Percentiles rank a stretch among this genome's conserved stretches.
Evolutionary conservation across 2,113 vertebrate species (phyloP).

Genomic region (Xiphophorus hellerii): DNA sequence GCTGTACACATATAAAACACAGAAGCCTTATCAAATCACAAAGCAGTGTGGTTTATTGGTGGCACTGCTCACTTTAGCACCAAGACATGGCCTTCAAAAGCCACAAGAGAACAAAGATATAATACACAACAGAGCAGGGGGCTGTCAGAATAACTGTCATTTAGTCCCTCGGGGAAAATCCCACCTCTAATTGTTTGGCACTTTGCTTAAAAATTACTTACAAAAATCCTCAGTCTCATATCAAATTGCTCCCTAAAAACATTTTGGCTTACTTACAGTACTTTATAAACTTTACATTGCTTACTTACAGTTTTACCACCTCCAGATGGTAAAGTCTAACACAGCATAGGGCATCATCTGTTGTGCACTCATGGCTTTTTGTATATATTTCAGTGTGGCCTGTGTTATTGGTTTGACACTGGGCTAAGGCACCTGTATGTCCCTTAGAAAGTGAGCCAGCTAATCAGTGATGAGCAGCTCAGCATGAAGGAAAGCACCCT

Average conservation of each 20-base stretch:
- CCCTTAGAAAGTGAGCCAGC: conserved; percentile 52
- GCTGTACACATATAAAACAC: conserved; percentile 37
- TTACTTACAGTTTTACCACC: conserved; percentile 16
- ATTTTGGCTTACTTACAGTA: conserved; percentile 37
- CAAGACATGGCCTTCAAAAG: conserved; percentile 60
- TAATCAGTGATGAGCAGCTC: conserved; percentile 38
- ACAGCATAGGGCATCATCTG: conserved; percentile 40
- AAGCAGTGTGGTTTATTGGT: conserved; percentile 39
- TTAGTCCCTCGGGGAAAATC: conserved; percentile 28
- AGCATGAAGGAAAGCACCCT: conserved; percentile 68
- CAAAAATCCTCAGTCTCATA: conserved; percentile 32
- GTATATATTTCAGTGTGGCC: conserved; percentile 38
- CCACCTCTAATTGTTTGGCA: conserved; percentile 50
- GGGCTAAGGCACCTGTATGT: conserved; percentile 74
- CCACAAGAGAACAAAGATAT: conserved; percentile 50
- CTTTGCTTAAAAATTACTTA: conserved; percentile 45
- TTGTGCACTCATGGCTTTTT: conserved; percentile 63
- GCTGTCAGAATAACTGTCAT: conserved; percentile 35
- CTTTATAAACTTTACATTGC: conserved; percentile 28
- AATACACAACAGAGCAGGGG: conserved; percentile 37
- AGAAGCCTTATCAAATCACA: conserved; percentile 48
- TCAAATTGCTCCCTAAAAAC: conserved; percentile 38
- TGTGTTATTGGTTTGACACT: conserved; percentile 49
- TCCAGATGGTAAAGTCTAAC: conserved; percentile 29
- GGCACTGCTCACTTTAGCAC: conserved; percentile 69